A percentile compares a stretch with the other conserved stretches of the same genome.
Evolutionary conservation across 2,113 vertebrate species (phyloP).

Genomic region (Bos javanicus): DNA sequence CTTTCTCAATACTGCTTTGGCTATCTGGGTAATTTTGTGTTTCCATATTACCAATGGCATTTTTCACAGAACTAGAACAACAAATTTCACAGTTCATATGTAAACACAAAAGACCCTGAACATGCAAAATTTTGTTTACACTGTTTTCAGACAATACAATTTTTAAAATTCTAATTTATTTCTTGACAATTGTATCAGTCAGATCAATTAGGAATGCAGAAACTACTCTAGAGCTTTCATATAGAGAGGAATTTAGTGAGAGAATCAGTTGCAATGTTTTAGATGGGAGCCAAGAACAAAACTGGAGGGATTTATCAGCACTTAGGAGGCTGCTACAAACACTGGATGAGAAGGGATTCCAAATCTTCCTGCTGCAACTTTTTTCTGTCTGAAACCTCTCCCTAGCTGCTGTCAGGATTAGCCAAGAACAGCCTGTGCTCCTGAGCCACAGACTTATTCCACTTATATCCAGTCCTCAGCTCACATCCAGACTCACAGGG

Average conservation of each 20-base stretch:
- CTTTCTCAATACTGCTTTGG: not conserved
- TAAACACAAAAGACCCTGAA: not conserved
- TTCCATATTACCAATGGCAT: not conserved
- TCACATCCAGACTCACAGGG: rapidly evolving
- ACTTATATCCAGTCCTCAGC: not conserved
- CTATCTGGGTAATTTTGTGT: not conserved
- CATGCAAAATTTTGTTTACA: not conserved
- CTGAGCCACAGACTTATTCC: not conserved
- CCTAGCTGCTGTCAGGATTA: not conserved
- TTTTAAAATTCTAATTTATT: not conserved
- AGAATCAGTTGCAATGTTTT: not conserved
- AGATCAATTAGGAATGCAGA: not conserved
- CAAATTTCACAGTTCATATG: not conserved
- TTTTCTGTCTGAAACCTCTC: not conserved
- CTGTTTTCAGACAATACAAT: not conserved
- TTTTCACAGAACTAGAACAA: not conserved
- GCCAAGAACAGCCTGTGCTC: too few relatives aligned
- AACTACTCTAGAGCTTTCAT: not conserved
- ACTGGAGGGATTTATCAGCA: not conserved
- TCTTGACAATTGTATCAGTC: not conserved
- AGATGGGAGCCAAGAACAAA: not conserved
- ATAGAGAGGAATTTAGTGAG: not conserved
- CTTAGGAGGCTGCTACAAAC: too few relatives aligned
- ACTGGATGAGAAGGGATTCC: rapidly evolving
- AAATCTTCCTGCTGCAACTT: rapidly evolving